These are phyloP conservation scores for Epinephelus coioides DNA, from an alignment of 2,797 vertebrate genomes.

Conservation along the genomic window DNA sequence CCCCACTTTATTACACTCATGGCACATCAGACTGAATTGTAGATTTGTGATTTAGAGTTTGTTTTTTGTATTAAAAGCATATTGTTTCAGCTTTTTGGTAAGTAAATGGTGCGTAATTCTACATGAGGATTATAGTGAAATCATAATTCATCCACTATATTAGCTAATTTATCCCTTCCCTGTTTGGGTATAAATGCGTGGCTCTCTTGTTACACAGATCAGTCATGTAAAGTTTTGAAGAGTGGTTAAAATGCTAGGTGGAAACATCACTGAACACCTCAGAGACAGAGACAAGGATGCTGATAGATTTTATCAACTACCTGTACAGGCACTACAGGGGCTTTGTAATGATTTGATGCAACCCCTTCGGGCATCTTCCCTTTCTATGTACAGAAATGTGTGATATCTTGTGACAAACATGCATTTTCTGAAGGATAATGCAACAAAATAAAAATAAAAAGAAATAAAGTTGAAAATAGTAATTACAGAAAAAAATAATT, in stretches of 20 bases:
- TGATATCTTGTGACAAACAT: background rate
- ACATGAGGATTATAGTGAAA: too few species aligned
- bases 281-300: background rate
- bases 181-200: background rate
- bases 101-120: too few species aligned
- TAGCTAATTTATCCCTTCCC: too few species aligned
- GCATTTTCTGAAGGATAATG: background rate
- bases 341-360: background rate
- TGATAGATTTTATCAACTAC: background rate
- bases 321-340: background rate
- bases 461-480: too few species aligned
- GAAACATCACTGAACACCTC: background rate
- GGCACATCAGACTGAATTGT: too few species aligned
- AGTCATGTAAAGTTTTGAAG: background rate
- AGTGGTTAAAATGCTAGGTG: background rate
- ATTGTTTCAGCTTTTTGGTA: background rate
- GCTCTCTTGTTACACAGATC: too few species aligned
- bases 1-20: too few species aligned
- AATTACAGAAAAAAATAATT: too few species aligned
- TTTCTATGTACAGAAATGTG: background rate
- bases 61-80: too few species aligned
- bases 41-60: too few species aligned
- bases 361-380: too few species aligned
- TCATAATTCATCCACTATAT: too few species aligned
- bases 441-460: background rate